Evolutionary conservation across 2,888 invertebrate genomes (phyloP), one percentile per base, ranked within the genome.

Genomic region (Cylindroiulus punctatus): DNA sequence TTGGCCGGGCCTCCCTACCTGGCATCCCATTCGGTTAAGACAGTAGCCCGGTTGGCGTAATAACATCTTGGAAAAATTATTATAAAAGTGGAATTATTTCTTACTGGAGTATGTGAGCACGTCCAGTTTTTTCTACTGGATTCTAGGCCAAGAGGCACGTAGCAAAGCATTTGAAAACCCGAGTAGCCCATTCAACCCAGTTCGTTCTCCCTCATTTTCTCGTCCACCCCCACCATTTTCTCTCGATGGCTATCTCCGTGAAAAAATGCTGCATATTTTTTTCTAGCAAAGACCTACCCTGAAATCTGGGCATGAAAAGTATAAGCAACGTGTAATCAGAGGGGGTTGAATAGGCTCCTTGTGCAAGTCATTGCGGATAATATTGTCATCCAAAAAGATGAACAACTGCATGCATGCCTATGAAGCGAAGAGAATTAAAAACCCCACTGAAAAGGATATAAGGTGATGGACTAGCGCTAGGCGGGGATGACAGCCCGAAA

Each of bases 161-260:
- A n/a, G n/a, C 8, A 65, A 65, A 22, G 22, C 22, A n/a, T 22
- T 65, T 22, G 57, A 22, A 65, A 65, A 65, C 57, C 57, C 57
- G 57, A 65, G 57, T 65, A 65, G 57, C 57, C n/a, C 57, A 65
- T 65, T 65, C 57, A 65, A 65, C 57, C 57, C 57, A 65, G 57
- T 65, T 65, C 57, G 57, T 65, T 65, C 57, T 65, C 57, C 57
- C 57, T 65, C 57, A 65, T 65, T 65, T 65, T 65, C 57, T 65
- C 57, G 22, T 22, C 57, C 57, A 65, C 57, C 57, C 57, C 57
- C 57, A 65, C 57, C 57, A 65, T 65, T 65, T 65, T 65, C 57
- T 65, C 57, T 65, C 57, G 57, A 65, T 65, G 57, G 57, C 57
- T 65, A 65, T 65, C 57, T 4, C 22, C n/a, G n/a, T n/a, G 57